phyloP scores from a whole-genome alignment of 2,888 invertebrate species.

The Venustoraphidia nigricollis region DNA sequence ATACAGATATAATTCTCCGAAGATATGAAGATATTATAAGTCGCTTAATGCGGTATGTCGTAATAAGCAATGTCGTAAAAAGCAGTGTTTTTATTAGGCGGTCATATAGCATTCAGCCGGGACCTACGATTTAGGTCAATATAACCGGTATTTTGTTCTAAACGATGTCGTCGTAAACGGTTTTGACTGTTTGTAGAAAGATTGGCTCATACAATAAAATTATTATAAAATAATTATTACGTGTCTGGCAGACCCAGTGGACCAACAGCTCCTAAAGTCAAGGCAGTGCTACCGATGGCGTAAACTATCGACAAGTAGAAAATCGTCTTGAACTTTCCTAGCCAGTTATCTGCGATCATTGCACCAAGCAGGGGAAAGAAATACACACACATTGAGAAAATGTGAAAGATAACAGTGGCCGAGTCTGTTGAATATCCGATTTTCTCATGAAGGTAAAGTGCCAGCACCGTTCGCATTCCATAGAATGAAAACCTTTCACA shows the following conservation, averaged over 20 bases:
- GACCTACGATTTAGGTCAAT: no score
- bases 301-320: slow-evolving; percentile 80
- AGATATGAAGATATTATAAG: no score
- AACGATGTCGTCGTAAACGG: no score
- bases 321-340: slow-evolving; percentile 85
- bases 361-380: slow-evolving; percentile 84
- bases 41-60: no score
- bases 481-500: slow-evolving; percentile 95
- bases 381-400: slow-evolving; percentile 79
- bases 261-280: slow-evolving; percentile 54
- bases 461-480: slow-evolving; percentile 92
- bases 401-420: slow-evolving; percentile 78
- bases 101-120: no score
- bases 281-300: slow-evolving; percentile 61
- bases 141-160: no score
- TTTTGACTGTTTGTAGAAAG: no score
- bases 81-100: no score
- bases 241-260: slow-evolving; percentile 39
- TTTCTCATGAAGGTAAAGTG: slow-evolving; percentile 71
- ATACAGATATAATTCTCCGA: no score
- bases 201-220: neutral
- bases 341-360: slow-evolving; percentile 80
- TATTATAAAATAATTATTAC: slow-evolving; percentile 23
- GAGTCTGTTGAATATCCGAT: slow-evolving; percentile 54
- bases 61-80: no score